A percentile compares a stretch with the other conserved stretches of the same genome.
Evolutionary conservation across 2,797 vertebrate genomes (phyloP).

Genomic region (Myiothlypis chrysogaster): DNA sequence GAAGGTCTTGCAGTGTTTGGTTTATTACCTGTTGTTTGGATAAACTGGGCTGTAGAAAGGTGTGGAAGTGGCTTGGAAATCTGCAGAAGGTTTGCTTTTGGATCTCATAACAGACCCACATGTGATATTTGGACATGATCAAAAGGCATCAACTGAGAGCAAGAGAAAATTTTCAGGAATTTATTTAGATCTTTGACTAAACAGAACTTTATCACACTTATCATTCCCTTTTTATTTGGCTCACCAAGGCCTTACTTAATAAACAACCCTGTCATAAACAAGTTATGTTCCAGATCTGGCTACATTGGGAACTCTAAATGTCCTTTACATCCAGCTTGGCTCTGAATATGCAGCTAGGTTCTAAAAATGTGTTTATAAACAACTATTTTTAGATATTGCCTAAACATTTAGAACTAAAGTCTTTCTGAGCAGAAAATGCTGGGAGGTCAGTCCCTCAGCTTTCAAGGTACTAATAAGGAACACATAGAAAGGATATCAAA

Average conservation of each 20-base stretch:
- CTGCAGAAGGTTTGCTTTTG: constrained; percentile 21
- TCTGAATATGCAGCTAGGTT: constrained; percentile 9
- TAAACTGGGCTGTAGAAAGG: constrained; percentile 20
- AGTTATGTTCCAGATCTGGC: constrained; percentile 22
- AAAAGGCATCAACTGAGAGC: constrained; percentile 45
- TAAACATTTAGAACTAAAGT: constrained; percentile 2
- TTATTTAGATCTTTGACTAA: constrained; percentile 56
- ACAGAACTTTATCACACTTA: constrained; percentile 54
- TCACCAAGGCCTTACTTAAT: constrained; percentile 36
- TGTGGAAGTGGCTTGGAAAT: background rate
- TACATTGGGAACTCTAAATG: background rate
- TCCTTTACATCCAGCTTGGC: background rate
- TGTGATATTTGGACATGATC: constrained; percentile 70
- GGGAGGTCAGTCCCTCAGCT: background rate
- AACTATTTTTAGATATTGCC: constrained; percentile 15
- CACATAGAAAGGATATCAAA: constrained; percentile 31
- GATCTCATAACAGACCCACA: constrained; percentile 23
- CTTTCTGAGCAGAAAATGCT: constrained; percentile 34
- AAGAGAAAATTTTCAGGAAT: constrained; percentile 39
- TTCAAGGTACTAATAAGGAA: constrained; percentile 38
- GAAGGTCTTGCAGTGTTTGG: constrained; percentile 7
- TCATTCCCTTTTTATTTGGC: constrained; percentile 62
- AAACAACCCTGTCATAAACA: constrained; percentile 32
- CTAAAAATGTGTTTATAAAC: constrained; percentile 47
- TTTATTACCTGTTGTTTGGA: constrained; percentile 62